Conservation (phyloP, 2,888 invertebrate species). For the Athrips mouffetella region DNA sequence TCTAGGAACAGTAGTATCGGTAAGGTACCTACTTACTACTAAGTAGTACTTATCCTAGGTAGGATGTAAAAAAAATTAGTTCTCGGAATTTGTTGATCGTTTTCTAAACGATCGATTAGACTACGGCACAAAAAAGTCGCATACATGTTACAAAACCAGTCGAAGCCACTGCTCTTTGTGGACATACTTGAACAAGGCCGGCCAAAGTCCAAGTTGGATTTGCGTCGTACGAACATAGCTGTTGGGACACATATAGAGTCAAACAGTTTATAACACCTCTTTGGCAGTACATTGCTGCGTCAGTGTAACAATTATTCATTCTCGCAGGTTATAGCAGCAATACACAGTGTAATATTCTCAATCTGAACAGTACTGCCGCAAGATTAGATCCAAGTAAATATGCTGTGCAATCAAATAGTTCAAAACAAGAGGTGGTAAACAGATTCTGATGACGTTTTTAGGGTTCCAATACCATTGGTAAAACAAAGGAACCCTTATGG, state of each 20-base stretch:
- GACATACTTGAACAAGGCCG: conserved; percentile 48
- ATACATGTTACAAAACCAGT: conserved; percentile 34
- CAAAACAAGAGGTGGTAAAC: neutral
- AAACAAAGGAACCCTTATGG: too few species aligned
- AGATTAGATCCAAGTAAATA: neutral
- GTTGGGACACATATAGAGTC: too few species aligned
- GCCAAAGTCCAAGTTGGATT: conserved; percentile 53
- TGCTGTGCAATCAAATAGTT: conserved; percentile 4
- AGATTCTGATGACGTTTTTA: neutral
- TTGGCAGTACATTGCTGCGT: neutral
- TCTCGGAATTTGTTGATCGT: too few species aligned
- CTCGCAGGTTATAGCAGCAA: neutral
- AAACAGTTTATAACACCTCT: neutral
- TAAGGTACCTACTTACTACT: too few species aligned
- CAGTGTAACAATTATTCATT: neutral
- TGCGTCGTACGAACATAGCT: conserved; percentile 29
- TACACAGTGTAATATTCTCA: neutral
- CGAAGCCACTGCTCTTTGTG: conserved; percentile 27
- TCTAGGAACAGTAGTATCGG: too few species aligned
- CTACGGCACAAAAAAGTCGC: conserved; percentile 31
- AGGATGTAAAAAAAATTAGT: too few species aligned
- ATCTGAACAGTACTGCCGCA: neutral
- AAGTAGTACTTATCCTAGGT: too few species aligned
- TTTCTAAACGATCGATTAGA: too few species aligned
- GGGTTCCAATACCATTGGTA: neutral